Conservation (phyloP, 1,140 invertebrate genomes). For the Bombus terrestris region DNA sequence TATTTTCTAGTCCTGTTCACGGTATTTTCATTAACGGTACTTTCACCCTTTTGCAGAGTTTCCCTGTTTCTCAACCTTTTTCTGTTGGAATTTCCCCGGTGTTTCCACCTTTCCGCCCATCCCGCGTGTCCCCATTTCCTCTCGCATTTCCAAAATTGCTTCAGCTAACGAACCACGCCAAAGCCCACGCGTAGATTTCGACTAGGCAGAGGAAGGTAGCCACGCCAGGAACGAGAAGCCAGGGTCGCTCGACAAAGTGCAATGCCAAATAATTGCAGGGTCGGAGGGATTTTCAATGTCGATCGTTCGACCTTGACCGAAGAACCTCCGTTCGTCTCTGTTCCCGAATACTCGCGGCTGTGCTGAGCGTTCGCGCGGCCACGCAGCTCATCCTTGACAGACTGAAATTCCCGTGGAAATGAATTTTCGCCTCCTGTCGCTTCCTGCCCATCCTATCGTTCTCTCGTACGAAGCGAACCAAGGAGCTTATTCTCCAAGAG, state of each 20-base stretch:
- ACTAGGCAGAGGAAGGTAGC: background rate
- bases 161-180: background rate
- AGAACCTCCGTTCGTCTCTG: background rate
- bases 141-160: background rate
- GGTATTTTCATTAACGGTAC: too few relatives aligned
- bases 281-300: slow-evolving; percentile 40
- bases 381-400: background rate
- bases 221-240: slow-evolving; percentile 1
- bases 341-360: slow-evolving; percentile 7
- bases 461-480: background rate
- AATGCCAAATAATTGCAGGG: slow-evolving; percentile 47
- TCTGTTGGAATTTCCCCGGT: background rate
- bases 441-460: background rate
- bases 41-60: background rate
- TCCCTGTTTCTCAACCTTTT: too few relatives aligned
- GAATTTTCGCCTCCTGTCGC: background rate
- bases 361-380: background rate
- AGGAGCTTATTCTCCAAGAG: background rate
- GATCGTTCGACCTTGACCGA: slow-evolving; percentile 42
- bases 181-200: too few relatives aligned
- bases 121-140: background rate
- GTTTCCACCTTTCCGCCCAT: background rate
- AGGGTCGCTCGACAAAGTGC: background rate
- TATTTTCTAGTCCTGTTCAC: too few relatives aligned
- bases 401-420: slow-evolving; percentile 1